phyloP scores from a whole-genome alignment of 2,888 invertebrate species.

The Orchesella flavescens region DNA sequence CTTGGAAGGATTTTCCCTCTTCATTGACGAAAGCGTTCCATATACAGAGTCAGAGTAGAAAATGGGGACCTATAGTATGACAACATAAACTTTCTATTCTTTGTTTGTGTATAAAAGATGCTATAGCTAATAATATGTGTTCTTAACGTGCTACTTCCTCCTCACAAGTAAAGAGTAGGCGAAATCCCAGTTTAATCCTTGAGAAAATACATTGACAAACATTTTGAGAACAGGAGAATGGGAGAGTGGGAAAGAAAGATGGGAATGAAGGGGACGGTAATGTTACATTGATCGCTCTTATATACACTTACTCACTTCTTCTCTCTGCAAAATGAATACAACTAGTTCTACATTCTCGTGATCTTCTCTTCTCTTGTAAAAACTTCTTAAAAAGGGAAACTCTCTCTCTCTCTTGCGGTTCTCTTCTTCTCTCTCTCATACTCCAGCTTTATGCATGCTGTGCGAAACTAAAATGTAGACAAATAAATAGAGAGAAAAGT shows the following conservation, averaged over 20 bases:
- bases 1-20: too few relatives aligned
- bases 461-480: too few relatives aligned
- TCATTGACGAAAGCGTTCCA: too few relatives aligned
- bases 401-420: neutral
- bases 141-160: neutral
- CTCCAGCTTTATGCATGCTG: too few relatives aligned
- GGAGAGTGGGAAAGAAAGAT: neutral
- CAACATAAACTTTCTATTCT: too few relatives aligned
- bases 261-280: constrained; percentile 11
- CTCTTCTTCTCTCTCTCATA: too few relatives aligned
- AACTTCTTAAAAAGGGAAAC: neutral
- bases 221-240: constrained; percentile 4
- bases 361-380: neutral
- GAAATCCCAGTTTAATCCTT: constrained; percentile 54
- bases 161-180: neutral
- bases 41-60: too few relatives aligned
- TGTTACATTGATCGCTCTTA: constrained; percentile 31
- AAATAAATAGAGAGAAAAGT: too few relatives aligned
- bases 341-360: neutral
- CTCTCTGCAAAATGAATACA: constrained; percentile 11
- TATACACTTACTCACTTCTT: constrained; percentile 10
- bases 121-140: neutral
- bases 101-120: constrained; percentile 7
- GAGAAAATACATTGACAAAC: constrained; percentile 48
- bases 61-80: too few relatives aligned